Evolutionary conservation across 2,888 invertebrate species (phyloP), one percentile per base, ranked within the genome.

Genomic region (Tenodera sinensis): DNA sequence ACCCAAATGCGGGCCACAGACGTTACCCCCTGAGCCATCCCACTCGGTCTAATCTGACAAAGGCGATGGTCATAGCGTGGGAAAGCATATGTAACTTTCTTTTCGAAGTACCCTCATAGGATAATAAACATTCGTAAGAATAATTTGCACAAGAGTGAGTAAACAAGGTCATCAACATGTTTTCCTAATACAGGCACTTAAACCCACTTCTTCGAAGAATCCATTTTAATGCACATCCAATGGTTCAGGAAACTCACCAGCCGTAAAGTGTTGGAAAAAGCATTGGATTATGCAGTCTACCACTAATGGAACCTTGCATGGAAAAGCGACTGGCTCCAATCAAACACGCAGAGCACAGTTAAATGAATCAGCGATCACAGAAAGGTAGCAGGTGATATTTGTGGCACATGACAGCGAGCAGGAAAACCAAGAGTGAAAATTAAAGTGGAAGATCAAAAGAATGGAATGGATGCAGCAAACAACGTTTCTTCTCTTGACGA

Each of bases 381-480:
- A 4, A 20, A 71, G 4, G 54, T 71, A 71, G 54, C 20, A 71
- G 54, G 54, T 20, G 54, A 6, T 71, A 71, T 71, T 71, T 71
- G 54, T 3, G 20, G 20, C 54, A 71, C 20, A 20, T 71, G 54
- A 20, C 54, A 71, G 54, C 54, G 54, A 20, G 54, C 3, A 20
- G 27, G 85, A 85, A 34, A 85, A 47, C 27, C 47, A 47, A 42
- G 54, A 20, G 86, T 54, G 86, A 81, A 86, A 86, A 86, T 86
- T 86, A 86, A 86, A 86, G 86, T 28, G 81, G 28, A 86, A 86
- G 86, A 86, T 86, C 86, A 86, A 86, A 84, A 86, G 85, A 71
- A 71, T 84, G n/a, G 28, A 85, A 85, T 47, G 28, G 81, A 71
- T 14, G 30, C n/a, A 15, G 9, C 71, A 28, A 81, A 86, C 86